phyloP scores from a whole-genome alignment of 23 tunicate genomes.

The Diplosoma virens region DNA sequence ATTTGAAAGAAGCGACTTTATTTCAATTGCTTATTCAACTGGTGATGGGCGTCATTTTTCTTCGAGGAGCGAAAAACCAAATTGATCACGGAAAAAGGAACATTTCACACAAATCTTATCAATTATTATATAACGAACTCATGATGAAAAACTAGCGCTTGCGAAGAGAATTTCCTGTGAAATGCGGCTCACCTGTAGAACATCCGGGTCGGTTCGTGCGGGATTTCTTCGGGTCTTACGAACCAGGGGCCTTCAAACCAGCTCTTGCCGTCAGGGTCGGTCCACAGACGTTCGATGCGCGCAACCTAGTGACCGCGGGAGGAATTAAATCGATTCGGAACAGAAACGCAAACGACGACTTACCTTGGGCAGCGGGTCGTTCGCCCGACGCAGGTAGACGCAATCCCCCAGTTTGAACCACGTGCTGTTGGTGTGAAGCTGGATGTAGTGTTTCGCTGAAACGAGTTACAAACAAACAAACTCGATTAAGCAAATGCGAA shows the following conservation, averaged over 20 bases:
- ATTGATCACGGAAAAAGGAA: too few species aligned
- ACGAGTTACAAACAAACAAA: not conserved
- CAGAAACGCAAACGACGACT: too few species aligned
- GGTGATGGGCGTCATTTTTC: too few species aligned
- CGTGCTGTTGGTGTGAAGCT: constrained; percentile 40
- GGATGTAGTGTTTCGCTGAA: constrained; percentile 64
- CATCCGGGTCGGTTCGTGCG: constrained; percentile 89
- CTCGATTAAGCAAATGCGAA: not conserved
- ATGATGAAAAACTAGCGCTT: too few species aligned
- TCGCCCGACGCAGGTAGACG: constrained; percentile 56
- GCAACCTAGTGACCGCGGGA: constrained; percentile 39
- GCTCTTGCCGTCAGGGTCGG: constrained; percentile 35
- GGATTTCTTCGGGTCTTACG: constrained; percentile 45
- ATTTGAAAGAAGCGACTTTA: too few species aligned
- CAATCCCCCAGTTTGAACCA: constrained; percentile 89
- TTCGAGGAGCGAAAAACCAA: too few species aligned
- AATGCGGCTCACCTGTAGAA: constrained; percentile 62
- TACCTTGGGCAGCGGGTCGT: constrained; percentile 35
- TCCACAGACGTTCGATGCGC: constrained; percentile 78
- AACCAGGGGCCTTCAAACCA: constrained; percentile 93
- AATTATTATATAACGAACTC: too few species aligned
- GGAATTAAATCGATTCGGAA: too few species aligned
- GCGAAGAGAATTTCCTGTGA: too few species aligned
- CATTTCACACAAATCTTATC: too few species aligned
- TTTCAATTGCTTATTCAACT: too few species aligned